phyloP scores from a whole-genome alignment of 1,140 invertebrate species.

The Euglossa dilemma region DNA sequence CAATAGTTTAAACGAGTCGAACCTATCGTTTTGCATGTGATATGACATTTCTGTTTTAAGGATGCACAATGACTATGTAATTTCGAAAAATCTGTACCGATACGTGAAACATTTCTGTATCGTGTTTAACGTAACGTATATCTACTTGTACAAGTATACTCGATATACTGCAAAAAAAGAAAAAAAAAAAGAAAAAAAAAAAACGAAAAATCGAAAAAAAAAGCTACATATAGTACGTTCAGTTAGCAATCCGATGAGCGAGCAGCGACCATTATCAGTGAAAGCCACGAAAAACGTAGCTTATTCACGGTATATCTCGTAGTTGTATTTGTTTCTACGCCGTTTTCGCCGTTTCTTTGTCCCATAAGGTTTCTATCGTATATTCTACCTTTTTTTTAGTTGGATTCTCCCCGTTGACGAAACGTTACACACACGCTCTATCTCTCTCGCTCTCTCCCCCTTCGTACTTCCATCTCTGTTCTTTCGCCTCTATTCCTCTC shows the following conservation, averaged over 20 bases:
- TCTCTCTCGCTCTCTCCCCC: neutral
- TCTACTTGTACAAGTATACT: neutral
- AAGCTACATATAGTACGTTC: constrained; percentile 51
- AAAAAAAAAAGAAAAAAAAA: no score
- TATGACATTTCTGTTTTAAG: constrained; percentile 79
- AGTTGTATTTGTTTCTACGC: constrained; percentile 65
- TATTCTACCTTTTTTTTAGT: constrained; percentile 58
- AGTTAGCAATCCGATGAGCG: constrained; percentile 76
- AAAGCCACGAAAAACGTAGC: constrained; percentile 75
- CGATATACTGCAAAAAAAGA: neutral
- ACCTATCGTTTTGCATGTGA: constrained; percentile 77
- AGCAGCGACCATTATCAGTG: constrained; percentile 83
- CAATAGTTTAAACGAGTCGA: constrained; percentile 54
- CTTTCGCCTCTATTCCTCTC: constrained; percentile 7
- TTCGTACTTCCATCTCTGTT: no score
- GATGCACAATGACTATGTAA: constrained; percentile 84
- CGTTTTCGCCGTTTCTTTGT: constrained; percentile 65
- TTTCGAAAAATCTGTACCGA: constrained; percentile 73
- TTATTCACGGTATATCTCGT: constrained; percentile 59
- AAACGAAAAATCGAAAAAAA: no score
- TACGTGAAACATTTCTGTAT: constrained; percentile 45
- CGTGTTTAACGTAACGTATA: constrained; percentile 37
- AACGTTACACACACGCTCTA: neutral
- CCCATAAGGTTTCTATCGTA: constrained; percentile 52
- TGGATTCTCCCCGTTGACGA: constrained; percentile 51